A percentile compares a stretch with the other conserved stretches of the same genome.
phyloP scores from a whole-genome alignment of 23 tunicate species.

The Styela clava region DNA sequence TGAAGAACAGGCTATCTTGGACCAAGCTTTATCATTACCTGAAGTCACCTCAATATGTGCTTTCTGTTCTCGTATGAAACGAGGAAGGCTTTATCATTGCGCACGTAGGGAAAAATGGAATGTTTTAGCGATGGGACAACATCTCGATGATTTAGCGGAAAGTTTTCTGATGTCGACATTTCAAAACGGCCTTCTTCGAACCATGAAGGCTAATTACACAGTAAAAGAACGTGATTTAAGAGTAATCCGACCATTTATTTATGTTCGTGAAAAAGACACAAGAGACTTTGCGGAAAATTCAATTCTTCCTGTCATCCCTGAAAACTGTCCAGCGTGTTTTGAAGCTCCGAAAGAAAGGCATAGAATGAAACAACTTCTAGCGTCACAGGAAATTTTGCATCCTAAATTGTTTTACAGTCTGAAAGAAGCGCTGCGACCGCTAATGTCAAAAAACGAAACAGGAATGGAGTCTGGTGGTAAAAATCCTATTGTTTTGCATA shows the following conservation, averaged over 20 bases:
- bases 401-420: constrained; percentile 77
- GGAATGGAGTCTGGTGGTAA: constrained; percentile 3
- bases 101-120: constrained; percentile 94
- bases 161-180: constrained; percentile 95
- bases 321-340: constrained; percentile 99
- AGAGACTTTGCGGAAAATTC: constrained; percentile 85
- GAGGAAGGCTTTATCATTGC: constrained; percentile 85
- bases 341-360: constrained; percentile 99
- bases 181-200: constrained; percentile 86
- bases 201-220: constrained; percentile 94
- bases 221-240: constrained; percentile 92
- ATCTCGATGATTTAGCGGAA: constrained; percentile 96
- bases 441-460: constrained; percentile 47
- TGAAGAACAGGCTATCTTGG: constrained; percentile 83
- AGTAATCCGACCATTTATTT: constrained; percentile 94
- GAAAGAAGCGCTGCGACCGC: constrained; percentile 75
- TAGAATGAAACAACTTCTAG: constrained; percentile 95
- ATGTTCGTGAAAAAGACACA: constrained; percentile 91
- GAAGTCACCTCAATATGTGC: constrained; percentile 89
- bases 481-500: neutral
- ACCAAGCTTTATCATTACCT: constrained; percentile 59
- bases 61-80: constrained; percentile 96
- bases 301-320: constrained; percentile 93
- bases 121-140: constrained; percentile 98
- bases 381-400: constrained; percentile 94